Evolutionary conservation across 2,888 invertebrate genomes (phyloP), one percentile per base, ranked within the genome.

Genomic region (Metopia argyrocephala): DNA sequence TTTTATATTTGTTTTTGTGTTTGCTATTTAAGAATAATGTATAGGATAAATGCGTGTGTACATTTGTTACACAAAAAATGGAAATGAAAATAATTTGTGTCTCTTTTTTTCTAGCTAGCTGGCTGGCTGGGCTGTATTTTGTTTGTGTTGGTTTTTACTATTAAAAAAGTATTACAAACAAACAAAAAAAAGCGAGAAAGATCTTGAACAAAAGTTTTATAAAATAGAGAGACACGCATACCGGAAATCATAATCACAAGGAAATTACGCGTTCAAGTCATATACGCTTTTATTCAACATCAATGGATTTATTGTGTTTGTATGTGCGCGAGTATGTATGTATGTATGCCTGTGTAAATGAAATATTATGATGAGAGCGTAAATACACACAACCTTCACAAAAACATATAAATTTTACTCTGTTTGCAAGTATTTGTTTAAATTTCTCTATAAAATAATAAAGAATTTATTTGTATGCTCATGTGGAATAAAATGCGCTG

Each of bases 41-140:
- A 79, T 78, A 66, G 75, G 78, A 78, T 83, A 84, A 85, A 83
- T 86, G 85, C 83, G 84, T 84, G 85, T 83, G 84, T n/a, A n/a
- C 82, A 86, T 84, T 85, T 82, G 78, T 83, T 73, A 78, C 82
- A 78, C 69, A 54, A 71, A 45, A 38, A n/a, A 15, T 18, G n/a
- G 3, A 2, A n/a, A 56, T 31, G 59, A 71, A 28, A 38, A 9
- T 1, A 38, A 46, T 61, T 31, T 28, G 46, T 68, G 38, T 65
- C 65, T 61, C 48, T 71, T 61, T 23, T 48, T 23, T n/a, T 48
- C 28, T 21, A 12, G n/a, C 27, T 31, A 9, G 9, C 23, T 27
- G 48, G 5, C 45, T 23, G 21, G n/a, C 46, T 27, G 25, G n/a
- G n/a, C n/a, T n/a, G n/a, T n/a, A n/a, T n/a, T 25, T 18, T 15